These are phyloP conservation scores for Pithys albifrons DNA, from an alignment of 2,113 vertebrate genomes.

Conservation along the genomic window DNA sequence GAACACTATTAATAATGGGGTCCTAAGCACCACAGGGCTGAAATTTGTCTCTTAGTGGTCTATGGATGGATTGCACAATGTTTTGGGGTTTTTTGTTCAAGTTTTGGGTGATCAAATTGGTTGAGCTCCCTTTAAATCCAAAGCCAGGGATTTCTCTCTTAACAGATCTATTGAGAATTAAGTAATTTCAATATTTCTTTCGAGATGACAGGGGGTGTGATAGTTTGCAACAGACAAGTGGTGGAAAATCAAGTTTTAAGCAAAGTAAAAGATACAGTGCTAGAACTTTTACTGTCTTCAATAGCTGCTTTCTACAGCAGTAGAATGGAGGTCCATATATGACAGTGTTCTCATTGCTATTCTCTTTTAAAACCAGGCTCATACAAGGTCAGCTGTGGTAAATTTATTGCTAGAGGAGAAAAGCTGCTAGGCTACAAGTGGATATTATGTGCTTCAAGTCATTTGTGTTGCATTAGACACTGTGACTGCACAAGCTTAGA, in stretches of 20 bases:
- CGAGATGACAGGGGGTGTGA: rapidly evolving
- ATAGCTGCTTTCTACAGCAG: not conserved
- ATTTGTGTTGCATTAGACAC: not conserved
- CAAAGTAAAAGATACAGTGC: not conserved
- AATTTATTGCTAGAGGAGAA: not conserved
- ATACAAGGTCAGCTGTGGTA: not conserved
- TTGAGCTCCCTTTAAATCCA: not conserved
- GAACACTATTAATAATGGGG: not conserved
- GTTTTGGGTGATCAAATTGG: not conserved
- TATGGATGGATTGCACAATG: not conserved
- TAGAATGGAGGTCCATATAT: not conserved
- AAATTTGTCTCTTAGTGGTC: not conserved
- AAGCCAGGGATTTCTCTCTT: not conserved
- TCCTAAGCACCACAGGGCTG: not conserved
- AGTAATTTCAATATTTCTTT: not conserved
- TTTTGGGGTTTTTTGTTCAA: not conserved
- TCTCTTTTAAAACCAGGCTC: not conserved
- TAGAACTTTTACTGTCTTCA: not conserved
- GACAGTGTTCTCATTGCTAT: not conserved
- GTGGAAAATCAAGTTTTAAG: not conserved
- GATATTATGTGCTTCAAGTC: not conserved
- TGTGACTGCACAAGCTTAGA: not conserved
- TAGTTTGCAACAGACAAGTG: not conserved
- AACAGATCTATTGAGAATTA: not conserved
- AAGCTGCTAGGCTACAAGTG: not conserved